Base-by-base conservation (phyloP, 2,113 vertebrate genomes). In the Planiliza haematocheilus region DNA sequence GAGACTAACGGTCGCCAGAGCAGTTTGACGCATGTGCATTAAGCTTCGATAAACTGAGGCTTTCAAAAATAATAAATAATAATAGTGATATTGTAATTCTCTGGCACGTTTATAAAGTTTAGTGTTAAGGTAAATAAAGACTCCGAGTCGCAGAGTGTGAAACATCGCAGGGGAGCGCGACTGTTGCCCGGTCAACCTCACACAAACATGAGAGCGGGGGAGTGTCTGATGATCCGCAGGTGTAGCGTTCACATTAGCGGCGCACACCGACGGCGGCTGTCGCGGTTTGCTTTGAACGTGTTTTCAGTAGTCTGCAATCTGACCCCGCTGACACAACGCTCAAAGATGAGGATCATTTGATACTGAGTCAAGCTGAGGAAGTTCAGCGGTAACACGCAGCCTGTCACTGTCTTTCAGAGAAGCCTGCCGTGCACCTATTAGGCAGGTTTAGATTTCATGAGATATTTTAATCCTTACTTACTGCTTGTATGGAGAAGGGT, bases 121-220 rank as follows among this genome's bases (percentile, higher is more conserved):
- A 12, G 34, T 16, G 38, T 30, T 36, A 14, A 17, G 5, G 1
- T 12, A 41, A n/a, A 2, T 57, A 42, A 50, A 77, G 37, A 71
- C 77, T 21, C 37, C 24, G 74, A 52, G 64, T 12, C 14, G 38
- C 14, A 7, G 50, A 39, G 84, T 82, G 86, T 82, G 84, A 86
- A 83, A 88, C 77, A 12, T 83, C 41, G 43, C 84, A 46, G 68
- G 65, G 63, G 53, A 71, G 37, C 72, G 79, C 59, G 21, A 80
- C 66, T 70, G 87, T 88, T 84, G 65, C 89, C 87, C 49, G 60
- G 87, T 58, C 81, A 88, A 84, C 78, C 71, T 85, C 78, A 65
- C 87, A 84, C 88, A 80, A 74, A 89, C 76, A 79, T 5, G 86
- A 42, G 62, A 69, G 64, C 71, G 70, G 69, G 70, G 73, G 62